Evolutionary conservation across 1,140 invertebrate species (phyloP).

Genomic region (Neodiprion fabricii): DNA sequence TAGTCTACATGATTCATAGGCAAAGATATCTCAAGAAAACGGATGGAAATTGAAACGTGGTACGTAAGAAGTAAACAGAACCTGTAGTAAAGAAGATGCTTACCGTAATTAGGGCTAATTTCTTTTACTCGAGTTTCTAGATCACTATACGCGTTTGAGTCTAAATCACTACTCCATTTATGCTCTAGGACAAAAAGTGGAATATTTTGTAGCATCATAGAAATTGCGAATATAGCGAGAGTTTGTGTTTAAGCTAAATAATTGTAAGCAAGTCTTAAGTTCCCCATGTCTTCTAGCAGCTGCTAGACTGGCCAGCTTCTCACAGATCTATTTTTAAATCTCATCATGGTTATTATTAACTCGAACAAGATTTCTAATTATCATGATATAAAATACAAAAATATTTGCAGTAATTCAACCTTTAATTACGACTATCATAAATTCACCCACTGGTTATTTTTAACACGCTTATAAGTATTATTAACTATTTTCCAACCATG

Average conservation of each 20-base stretch:
- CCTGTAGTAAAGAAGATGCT: neutral
- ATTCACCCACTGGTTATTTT: constrained; percentile 20
- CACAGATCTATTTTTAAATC: constrained; percentile 51
- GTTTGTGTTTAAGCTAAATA: neutral
- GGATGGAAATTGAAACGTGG: no score
- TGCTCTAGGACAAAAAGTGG: constrained; percentile 54
- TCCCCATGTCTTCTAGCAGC: neutral
- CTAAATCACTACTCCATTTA: constrained; percentile 57
- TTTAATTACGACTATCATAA: constrained; percentile 19
- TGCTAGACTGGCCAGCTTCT: constrained; percentile 25
- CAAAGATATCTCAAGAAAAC: no score
- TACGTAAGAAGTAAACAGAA: no score
- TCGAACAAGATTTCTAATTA: neutral
- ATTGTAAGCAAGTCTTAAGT: no score
- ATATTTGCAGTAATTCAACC: neutral
- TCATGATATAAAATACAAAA: neutral
- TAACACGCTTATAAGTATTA: neutral
- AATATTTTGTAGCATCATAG: constrained; percentile 53
- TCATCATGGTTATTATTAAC: constrained; percentile 52
- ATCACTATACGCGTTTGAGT: constrained; percentile 45
- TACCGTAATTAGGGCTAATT: neutral
- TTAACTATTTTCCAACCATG: neutral
- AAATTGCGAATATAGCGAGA: constrained; percentile 38
- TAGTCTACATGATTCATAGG: no score
- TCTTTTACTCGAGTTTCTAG: constrained; percentile 23